These are phyloP conservation scores for Catharus bicknelli DNA, from an alignment of 2,113 vertebrate genomes.

Conservation along the genomic window DNA sequence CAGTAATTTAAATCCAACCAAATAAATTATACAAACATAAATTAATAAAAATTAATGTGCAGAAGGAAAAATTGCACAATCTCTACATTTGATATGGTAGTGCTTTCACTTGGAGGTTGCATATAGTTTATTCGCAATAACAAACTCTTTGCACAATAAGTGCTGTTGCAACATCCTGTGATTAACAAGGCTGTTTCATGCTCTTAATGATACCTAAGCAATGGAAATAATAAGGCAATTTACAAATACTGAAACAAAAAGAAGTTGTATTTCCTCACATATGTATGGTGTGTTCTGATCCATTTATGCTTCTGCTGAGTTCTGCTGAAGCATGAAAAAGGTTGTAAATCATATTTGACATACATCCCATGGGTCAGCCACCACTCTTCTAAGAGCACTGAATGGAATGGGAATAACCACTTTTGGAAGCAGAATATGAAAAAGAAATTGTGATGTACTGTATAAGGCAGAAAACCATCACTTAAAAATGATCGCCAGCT, in stretches of 20 bases:
- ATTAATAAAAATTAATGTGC: neutral
- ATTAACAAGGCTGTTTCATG: neutral
- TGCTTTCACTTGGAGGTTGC: neutral
- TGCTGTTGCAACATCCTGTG: neutral
- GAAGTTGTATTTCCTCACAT: neutral
- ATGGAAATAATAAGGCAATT: slow-evolving; percentile 26
- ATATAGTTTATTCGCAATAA: neutral
- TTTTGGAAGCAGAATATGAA: slow-evolving; percentile 23
- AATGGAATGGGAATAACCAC: slow-evolving; percentile 28
- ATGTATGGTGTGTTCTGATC: slow-evolving; percentile 35
- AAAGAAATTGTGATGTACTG: slow-evolving; percentile 27
- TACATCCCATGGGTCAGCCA: slow-evolving; percentile 42
- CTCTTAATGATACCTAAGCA: neutral
- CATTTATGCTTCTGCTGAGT: slow-evolving; percentile 42
- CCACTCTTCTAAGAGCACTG: slow-evolving; percentile 48
- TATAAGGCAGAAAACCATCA: neutral
- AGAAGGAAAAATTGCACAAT: neutral
- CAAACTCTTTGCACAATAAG: neutral
- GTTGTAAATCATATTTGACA: slow-evolving; percentile 58
- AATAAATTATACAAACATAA: neutral
- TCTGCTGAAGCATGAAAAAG: slow-evolving; percentile 55
- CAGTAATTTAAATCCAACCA: neutral
- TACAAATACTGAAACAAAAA: slow-evolving; percentile 19
- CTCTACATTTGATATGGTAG: neutral
- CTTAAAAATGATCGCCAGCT: slow-evolving; percentile 15